A percentile compares a stretch with the other conserved stretches of the same genome.
Evolutionary conservation across 92 coral and sea anemone genomes (phyloP).

Genomic region (Virgularia gustaviana): DNA sequence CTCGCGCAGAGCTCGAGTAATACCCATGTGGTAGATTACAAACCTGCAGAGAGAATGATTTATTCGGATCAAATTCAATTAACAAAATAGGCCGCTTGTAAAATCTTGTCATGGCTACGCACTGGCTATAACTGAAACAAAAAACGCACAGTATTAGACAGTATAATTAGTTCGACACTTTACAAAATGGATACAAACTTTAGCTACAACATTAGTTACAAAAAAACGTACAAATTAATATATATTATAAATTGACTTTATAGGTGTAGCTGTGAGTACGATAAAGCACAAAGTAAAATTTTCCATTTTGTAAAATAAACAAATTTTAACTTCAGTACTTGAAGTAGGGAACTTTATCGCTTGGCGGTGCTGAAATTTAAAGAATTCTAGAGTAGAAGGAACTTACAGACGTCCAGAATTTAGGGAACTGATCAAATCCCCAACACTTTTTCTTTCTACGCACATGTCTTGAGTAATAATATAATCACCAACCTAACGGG

Average conservation of each 20-base stretch:
- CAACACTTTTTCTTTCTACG: constrained; percentile 85
- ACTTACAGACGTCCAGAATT: constrained; percentile 95
- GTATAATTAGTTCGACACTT: no score
- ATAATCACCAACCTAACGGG: constrained; percentile 85
- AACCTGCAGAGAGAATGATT: constrained; percentile 97
- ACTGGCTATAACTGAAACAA: constrained; percentile 77
- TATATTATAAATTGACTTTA: no score
- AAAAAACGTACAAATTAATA: no score
- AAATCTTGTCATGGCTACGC: constrained; percentile 92
- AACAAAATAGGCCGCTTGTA: constrained; percentile 89
- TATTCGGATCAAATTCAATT: constrained; percentile 94
- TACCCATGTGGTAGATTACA: no score
- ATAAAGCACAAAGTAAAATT: no score
- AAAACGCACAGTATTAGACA: neutral
- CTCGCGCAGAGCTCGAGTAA: no score
- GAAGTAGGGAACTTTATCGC: no score
- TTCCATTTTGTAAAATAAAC: no score
- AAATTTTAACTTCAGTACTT: no score
- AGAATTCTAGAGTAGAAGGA: neutral
- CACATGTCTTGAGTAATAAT: constrained; percentile 91
- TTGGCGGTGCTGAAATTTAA: neutral
- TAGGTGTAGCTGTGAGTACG: no score
- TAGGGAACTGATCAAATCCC: constrained; percentile 86
- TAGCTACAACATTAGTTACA: no score
- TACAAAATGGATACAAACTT: no score